Evolutionary conservation across 2,797 vertebrate species (phyloP).

Genomic region (Neomorphus geoffroyi): DNA sequence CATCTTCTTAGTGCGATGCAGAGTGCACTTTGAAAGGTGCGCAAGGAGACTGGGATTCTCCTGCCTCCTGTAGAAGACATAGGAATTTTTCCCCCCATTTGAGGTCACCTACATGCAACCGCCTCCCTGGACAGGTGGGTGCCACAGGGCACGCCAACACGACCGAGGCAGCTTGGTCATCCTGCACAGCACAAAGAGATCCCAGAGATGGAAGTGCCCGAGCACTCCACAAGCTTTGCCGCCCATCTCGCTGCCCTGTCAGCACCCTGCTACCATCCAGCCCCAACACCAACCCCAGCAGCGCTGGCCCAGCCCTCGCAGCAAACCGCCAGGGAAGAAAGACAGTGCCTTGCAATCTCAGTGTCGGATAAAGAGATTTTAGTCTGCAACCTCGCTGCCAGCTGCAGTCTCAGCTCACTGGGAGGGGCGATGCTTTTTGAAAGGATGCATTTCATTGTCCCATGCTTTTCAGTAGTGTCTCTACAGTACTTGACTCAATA

Average conservation of each 20-base stretch:
- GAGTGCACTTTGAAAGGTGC: fast-evolving
- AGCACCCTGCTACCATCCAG: not conserved
- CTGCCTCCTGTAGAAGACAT: not conserved
- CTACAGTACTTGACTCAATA: not conserved
- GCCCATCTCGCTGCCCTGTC: not conserved
- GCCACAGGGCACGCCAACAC: not conserved
- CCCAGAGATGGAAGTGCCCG: not conserved
- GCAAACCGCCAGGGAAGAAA: not conserved
- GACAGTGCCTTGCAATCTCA: not conserved
- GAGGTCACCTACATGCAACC: not conserved
- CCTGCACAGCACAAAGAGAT: not conserved
- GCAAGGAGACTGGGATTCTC: not conserved
- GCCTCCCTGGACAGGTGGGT: not conserved
- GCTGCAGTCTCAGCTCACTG: not conserved
- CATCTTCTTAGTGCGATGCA: not conserved
- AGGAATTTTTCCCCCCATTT: not conserved
- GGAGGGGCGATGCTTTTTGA: not conserved
- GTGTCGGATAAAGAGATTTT: not conserved
- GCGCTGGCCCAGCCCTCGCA: not conserved
- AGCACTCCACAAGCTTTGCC: not conserved
- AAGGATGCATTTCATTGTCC: not conserved
- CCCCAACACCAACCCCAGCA: not conserved
- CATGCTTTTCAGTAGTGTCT: not conserved
- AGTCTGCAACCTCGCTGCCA: not conserved
- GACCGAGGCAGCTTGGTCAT: not conserved